These are phyloP conservation scores for Gerris lacustris DNA, from an alignment of 2,888 invertebrate species.

Conservation along the genomic window DNA sequence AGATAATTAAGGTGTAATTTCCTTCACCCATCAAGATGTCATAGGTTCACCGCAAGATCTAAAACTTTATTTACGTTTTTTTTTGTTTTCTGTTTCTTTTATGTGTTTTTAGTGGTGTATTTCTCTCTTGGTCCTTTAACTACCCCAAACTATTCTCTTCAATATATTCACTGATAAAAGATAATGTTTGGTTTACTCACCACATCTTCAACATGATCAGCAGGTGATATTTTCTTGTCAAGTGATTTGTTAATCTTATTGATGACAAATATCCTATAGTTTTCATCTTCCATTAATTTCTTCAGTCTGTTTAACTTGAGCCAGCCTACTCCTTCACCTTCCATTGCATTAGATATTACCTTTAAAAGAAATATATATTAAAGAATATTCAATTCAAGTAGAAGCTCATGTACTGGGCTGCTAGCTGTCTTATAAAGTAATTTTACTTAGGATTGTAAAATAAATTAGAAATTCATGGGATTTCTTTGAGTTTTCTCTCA, in stretches of 20 bases:
- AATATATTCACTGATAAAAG: too few relatives aligned
- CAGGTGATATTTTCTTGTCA: conserved; percentile 82
- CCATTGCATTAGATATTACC: conserved; percentile 68
- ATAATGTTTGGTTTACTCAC: conserved; percentile 45
- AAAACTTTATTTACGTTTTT: too few relatives aligned
- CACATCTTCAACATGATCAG: conserved; percentile 95
- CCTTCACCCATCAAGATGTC: too few relatives aligned
- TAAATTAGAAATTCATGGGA: too few relatives aligned
- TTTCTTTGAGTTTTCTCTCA: too few relatives aligned
- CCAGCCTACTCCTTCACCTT: conserved; percentile 94
- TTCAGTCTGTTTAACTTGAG: conserved; percentile 81
- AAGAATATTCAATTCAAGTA: not conserved
- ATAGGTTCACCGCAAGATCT: too few relatives aligned
- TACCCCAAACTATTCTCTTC: too few relatives aligned
- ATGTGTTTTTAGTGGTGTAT: too few relatives aligned
- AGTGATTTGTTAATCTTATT: conserved; percentile 88
- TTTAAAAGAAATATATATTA: conserved; percentile 34
- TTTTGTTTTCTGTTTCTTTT: too few relatives aligned
- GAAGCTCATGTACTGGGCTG: not conserved
- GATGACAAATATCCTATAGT: conserved; percentile 88
- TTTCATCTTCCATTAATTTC: conserved; percentile 98
- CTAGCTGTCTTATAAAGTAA: too few relatives aligned
- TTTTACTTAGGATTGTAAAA: not conserved
- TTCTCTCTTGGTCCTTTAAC: too few relatives aligned
- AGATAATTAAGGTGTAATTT: too few relatives aligned